Percentiles rank a stretch among this genome's conserved stretches.
These are phyloP conservation scores for Deladenus siricidicola DNA, from an alignment of 2,888 invertebrate genomes.

Conservation along the genomic window DNA sequence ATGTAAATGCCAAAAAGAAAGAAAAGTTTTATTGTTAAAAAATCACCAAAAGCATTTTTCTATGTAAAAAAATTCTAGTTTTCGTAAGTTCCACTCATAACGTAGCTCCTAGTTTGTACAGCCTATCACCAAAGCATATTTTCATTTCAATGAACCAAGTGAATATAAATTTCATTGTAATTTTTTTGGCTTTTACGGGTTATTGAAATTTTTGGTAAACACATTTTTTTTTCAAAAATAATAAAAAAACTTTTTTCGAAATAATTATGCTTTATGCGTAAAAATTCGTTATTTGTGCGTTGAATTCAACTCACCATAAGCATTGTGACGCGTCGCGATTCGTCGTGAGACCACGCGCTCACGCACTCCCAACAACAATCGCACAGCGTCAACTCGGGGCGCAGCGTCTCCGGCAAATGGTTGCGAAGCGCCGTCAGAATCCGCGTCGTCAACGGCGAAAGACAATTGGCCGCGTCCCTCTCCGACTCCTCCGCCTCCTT, in stretches of 20 bases:
- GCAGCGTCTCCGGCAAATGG: slow-evolving; percentile 12
- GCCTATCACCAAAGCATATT: no score
- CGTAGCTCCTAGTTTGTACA: no score
- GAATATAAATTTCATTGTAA: no score
- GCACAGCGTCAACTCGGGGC: slow-evolving; percentile 16
- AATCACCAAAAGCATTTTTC: no score
- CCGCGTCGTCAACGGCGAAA: background rate
- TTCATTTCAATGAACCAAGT: no score
- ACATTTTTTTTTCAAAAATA: no score
- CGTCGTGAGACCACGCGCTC: slow-evolving; percentile 26
- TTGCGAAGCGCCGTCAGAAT: background rate
- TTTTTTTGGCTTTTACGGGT: no score
- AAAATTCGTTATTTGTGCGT: background rate
- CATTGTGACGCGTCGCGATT: slow-evolving; percentile 14
- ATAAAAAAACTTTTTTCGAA: background rate
- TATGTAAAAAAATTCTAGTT: no score
- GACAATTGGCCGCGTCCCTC: background rate
- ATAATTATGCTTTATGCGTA: background rate
- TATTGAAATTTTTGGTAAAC: no score
- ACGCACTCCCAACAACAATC: slow-evolving; percentile 41
- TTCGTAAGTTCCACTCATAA: no score
- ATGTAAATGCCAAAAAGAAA: no score
- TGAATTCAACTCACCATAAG: slow-evolving; percentile 4
- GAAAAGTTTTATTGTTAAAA: no score
- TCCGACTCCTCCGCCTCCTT: slow-evolving; percentile 3